Base-by-base conservation (phyloP, 2,888 invertebrate genomes). In the Quadriops clusia region DNA sequence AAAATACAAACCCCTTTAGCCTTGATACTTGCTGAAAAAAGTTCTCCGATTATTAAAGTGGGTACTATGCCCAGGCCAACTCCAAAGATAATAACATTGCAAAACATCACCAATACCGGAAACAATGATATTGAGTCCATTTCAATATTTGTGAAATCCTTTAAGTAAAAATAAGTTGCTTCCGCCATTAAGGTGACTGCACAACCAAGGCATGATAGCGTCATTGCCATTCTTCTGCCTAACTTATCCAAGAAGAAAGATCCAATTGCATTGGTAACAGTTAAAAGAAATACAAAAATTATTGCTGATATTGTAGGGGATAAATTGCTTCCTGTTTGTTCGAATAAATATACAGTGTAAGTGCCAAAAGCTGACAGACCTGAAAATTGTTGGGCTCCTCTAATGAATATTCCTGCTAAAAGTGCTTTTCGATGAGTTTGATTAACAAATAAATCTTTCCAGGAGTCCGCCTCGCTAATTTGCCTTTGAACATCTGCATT, bases 291-390 rank as follows among this genome's bases (percentile, higher is more conserved):
- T 4, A 44, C 45, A 15, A 47, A 50, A 7, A 54, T 46, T 21
- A 54, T 54, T 2, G 54, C 43, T 2, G 53, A 51, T n/a, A n/a
- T n/a, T n/a, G n/a, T n/a, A n/a, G n/a, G n/a, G 2, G 46, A 47
- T 3, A 58, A 33, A 23, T 46, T 39, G 5, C 50, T 51, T 13
- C 54, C 56, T 6, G 53, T 47, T 45, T 50, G 44, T 21, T 45
- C 39, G 28, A 59, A 58, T 25, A 58, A 49, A 16, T 42, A 41
- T 28, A 55, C 54, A 3, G 47, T 36, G 30, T 55, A 53, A 16
- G 46, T 28, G 3, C 39, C 40, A 27, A 53, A 47, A 1, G 52
- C 50, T 1, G 46, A 40, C 2, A 43, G 37, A 4, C 55, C 56
- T 18, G 44, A 44, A 17, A 47, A 47, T 30, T 55, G 54, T 30